A percentile compares a stretch with the other conserved stretches of the same genome.
Evolutionary conservation across 2,888 invertebrate genomes (phyloP).

Genomic region (Drosophila ustulata): DNA sequence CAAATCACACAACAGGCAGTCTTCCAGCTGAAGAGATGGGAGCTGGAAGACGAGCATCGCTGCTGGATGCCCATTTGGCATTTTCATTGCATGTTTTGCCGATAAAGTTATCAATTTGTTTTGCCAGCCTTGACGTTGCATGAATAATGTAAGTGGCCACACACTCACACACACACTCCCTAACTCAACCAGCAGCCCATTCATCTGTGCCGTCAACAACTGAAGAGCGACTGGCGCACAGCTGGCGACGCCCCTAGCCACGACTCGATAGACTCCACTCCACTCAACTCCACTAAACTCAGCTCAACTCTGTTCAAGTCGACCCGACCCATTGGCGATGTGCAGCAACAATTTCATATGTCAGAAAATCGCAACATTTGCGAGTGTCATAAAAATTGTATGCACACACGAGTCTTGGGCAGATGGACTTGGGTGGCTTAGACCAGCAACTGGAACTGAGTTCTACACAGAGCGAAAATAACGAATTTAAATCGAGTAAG

Average conservation of each 20-base stretch:
- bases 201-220: slow-evolving; percentile 63
- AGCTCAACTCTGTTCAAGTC: slow-evolving; percentile 3
- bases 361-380: slow-evolving; percentile 76
- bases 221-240: slow-evolving; percentile 34
- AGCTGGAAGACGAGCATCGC: neutral
- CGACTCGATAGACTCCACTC: slow-evolving; percentile 14
- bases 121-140: slow-evolving; percentile 80
- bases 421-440: slow-evolving; percentile 1
- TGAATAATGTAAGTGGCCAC: slow-evolving; percentile 79
- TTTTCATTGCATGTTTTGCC: slow-evolving; percentile 82
- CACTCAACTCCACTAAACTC: slow-evolving; percentile 2
- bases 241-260: slow-evolving; percentile 56
- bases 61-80: slow-evolving; percentile 63
- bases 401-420: slow-evolving; percentile 43
- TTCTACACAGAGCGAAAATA: neutral
- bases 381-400: slow-evolving; percentile 81
- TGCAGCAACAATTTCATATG: slow-evolving; percentile 67
- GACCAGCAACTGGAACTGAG: slow-evolving; percentile 2
- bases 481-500: neutral
- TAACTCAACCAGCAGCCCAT: slow-evolving; percentile 39
- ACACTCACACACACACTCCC: slow-evolving; percentile 12
- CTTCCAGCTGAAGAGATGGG: neutral
- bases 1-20: slow-evolving; percentile 62
- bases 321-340: slow-evolving; percentile 49
- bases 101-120: slow-evolving; percentile 84